Percentiles rank a stretch among this genome's conserved stretches.
Conservation (phyloP, 2,888 invertebrate genomes). For the Amiota minor region DNA sequence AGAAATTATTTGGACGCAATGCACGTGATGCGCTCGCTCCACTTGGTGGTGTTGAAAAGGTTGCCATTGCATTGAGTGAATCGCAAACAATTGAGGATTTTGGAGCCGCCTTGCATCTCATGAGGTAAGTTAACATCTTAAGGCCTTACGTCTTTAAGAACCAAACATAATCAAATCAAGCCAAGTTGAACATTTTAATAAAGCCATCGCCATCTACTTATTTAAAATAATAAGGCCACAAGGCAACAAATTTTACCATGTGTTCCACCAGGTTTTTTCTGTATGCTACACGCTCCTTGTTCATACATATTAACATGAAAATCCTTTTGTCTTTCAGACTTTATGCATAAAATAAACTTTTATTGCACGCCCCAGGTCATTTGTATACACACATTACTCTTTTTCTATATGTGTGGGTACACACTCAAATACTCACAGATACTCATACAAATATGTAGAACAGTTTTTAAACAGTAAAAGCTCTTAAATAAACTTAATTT, state of each 20-base stretch:
- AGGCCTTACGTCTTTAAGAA: too few relatives aligned
- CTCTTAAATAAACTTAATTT: slow-evolving; percentile 55
- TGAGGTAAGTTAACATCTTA: slow-evolving; percentile 66
- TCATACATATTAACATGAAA: not conserved
- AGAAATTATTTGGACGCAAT: slow-evolving; percentile 95
- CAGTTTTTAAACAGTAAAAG: slow-evolving; percentile 56
- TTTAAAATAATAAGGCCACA: too few relatives aligned
- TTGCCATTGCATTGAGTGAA: slow-evolving; percentile 94
- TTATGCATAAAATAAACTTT: slow-evolving; percentile 36
- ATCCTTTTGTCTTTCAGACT: slow-evolving; percentile 19
- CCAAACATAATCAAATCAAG: too few relatives aligned
- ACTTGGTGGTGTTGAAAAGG: slow-evolving; percentile 94
- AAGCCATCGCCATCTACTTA: too few relatives aligned
- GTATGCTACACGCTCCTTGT: too few relatives aligned
- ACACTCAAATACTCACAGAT: not conserved
- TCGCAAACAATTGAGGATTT: slow-evolving; percentile 97
- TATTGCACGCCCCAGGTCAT: slow-evolving; percentile 42
- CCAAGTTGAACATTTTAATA: too few relatives aligned
- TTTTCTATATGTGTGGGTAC: not conserved
- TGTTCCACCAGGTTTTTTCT: too few relatives aligned
- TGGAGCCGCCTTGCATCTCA: slow-evolving; percentile 73
- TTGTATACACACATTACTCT: slow-evolving; percentile 24
- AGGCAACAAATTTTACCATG: too few relatives aligned
- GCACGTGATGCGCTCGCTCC: slow-evolving; percentile 93
- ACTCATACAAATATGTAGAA: not conserved